phyloP scores from a whole-genome alignment of 2,113 vertebrate species.

The Paratilapia polleni region DNA sequence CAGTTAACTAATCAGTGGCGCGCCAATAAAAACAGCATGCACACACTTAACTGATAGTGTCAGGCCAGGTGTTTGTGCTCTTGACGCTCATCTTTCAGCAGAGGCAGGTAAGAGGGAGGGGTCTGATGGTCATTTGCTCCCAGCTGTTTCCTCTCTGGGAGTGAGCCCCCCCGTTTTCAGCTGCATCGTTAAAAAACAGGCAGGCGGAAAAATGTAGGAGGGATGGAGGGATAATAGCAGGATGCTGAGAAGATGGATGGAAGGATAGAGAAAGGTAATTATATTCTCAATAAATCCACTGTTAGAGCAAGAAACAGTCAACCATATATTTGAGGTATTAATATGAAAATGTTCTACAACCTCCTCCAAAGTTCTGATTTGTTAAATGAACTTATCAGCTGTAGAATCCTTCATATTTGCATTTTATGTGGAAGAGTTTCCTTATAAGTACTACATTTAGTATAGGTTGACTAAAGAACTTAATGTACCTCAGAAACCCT shows the following conservation, averaged over 20 bases:
- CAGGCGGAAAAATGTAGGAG: conserved; percentile 28
- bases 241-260: not conserved
- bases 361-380: not conserved
- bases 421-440: not conserved
- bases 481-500: not conserved
- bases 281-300: conserved; percentile 19
- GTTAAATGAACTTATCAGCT: conserved; percentile 1
- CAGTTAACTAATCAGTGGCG: not conserved
- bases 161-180: not conserved
- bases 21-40: not conserved
- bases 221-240: conserved; percentile 8
- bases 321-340: not conserved
- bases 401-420: not conserved
- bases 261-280: not conserved
- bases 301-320: conserved; percentile 1
- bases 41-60: not conserved
- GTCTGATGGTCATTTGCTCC: not conserved
- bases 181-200: conserved; percentile 37
- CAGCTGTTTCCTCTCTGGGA: conserved; percentile 54
- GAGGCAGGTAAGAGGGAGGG: not conserved
- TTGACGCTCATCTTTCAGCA: conserved; percentile 21
- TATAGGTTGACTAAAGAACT: not conserved
- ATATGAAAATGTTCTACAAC: not conserved
- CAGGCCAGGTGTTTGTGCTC: conserved; percentile 48
- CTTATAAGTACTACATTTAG: not conserved